Evolutionary conservation across 2,797 vertebrate genomes (phyloP), one percentile per base, ranked within the genome.

Genomic region (Syngnathus rostellatus): DNA sequence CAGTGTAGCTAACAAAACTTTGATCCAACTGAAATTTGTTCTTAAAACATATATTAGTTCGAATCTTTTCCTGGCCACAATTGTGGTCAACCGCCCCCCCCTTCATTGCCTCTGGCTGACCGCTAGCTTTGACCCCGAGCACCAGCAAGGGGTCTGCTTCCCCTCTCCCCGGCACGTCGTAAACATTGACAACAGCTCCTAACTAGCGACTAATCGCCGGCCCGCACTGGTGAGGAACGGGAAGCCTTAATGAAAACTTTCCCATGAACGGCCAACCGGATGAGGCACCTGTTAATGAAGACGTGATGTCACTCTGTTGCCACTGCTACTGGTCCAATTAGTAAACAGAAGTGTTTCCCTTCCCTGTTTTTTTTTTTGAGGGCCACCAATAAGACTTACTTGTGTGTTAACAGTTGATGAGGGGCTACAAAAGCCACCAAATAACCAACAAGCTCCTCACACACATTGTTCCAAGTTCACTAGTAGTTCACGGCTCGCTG

Each of bases 381-480:
- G 66, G 68, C 69, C 72, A 74, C 77, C 70, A 77, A 75, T 68
- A 76, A 67, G 68, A 66, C 40, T 25, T 66, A 31, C 67, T 64
- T 65, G 43, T 63, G 37, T 72, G 79, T 79, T 64, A 64, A 66
- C 67, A 67, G 68, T 77, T 67, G 64, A 63, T 63, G 38, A 65
- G 46, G 1, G 72, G 65, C 71, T 77, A 77, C 75, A 75, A 71
- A 78, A 76, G 62, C 61, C 62, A 40, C 67, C 62, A 65, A 77
- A 74, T 43, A 65, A 63, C 63, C 60, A 64, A 63, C 61, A 72
- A 31, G 67, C 71, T 63, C 19, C 71, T 74, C 59, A 39, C 70
- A 78, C 81, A 81, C 75, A 82, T 74, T 80, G 77, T 79, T 81
- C 68, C 66, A 75, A 79, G 89, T 88, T 91, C 89, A 91, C 75